Percentiles rank a stretch among this genome's conserved stretches.
phyloP scores from a whole-genome alignment of 2,113 vertebrate species.

The Trichechus manatus region DNA sequence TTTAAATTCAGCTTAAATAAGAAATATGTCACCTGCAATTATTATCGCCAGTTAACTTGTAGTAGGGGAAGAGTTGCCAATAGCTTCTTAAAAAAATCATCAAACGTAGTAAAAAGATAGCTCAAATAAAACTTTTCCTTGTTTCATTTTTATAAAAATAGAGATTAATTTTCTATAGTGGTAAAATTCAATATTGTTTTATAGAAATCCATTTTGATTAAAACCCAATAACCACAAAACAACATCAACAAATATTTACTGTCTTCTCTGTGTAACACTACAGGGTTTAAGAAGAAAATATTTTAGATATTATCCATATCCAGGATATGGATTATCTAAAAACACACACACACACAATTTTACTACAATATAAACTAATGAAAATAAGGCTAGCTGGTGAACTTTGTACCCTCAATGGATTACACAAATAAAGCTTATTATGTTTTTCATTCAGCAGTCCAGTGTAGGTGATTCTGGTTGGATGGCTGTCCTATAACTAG shows the following conservation, averaged over 20 bases:
- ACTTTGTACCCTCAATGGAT: not conserved
- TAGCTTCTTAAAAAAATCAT: not conserved
- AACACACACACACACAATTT: not conserved
- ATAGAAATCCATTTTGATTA: not conserved
- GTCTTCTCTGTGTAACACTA: not conserved
- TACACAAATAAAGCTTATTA: not conserved
- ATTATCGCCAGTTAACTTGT: not conserved
- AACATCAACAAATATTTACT: not conserved
- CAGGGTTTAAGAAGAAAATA: not conserved
- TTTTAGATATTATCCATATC: not conserved
- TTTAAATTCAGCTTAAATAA: slow-evolving; percentile 9
- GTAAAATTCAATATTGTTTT: not conserved
- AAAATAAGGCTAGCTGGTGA: not conserved
- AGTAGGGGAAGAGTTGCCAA: not conserved
- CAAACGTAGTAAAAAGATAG: not conserved
- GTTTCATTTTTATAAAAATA: not conserved
- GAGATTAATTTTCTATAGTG: not conserved
- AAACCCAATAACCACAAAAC: not conserved
- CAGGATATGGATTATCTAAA: not conserved
- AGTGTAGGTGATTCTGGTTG: rapidly evolving
- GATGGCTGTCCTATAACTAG: not conserved
- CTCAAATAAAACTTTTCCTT: not conserved
- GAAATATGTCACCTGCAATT: not conserved
- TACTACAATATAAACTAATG: not conserved
- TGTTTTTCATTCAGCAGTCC: not conserved